A percentile compares a stretch with the other conserved stretches of the same genome.
Evolutionary conservation across 2,113 vertebrate genomes (phyloP).

Genomic region (Petaurus breviceps): DNA sequence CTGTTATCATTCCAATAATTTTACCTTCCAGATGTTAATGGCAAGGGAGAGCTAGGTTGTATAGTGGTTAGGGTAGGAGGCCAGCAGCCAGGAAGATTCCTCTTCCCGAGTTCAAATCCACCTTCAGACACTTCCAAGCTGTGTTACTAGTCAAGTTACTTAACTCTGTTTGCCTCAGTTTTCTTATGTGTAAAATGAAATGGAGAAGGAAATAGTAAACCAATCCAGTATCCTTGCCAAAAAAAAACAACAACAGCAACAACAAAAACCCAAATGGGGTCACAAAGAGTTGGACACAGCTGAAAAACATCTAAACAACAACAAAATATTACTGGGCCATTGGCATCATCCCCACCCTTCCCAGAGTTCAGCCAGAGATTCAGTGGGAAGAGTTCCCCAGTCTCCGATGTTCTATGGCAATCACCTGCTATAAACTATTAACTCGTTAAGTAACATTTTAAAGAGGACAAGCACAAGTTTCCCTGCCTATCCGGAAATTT

Average conservation of each 20-base stretch:
- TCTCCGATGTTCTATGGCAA: background rate
- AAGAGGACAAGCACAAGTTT: background rate
- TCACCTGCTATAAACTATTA: background rate
- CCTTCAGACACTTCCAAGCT: background rate
- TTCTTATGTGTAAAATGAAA: background rate
- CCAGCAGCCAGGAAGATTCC: background rate
- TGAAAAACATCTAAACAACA: background rate
- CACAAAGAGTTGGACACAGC: background rate
- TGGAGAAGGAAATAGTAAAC: background rate
- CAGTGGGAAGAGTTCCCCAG: background rate
- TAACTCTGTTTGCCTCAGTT: background rate
- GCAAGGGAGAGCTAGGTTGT: background rate
- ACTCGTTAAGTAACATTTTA: background rate
- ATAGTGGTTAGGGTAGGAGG: background rate
- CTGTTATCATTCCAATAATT: background rate
- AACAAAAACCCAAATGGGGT: background rate
- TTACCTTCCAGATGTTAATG: background rate
- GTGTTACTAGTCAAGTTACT: background rate
- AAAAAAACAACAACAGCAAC: background rate
- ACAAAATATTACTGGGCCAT: background rate
- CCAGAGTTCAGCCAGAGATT: background rate
- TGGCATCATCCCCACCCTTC: background rate
- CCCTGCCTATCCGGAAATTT: background rate
- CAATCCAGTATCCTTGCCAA: background rate
- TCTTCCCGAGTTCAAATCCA: background rate